Evolutionary conservation across 1,140 invertebrate species (phyloP).

Genomic region (Caenorhabditis elegans): DNA sequence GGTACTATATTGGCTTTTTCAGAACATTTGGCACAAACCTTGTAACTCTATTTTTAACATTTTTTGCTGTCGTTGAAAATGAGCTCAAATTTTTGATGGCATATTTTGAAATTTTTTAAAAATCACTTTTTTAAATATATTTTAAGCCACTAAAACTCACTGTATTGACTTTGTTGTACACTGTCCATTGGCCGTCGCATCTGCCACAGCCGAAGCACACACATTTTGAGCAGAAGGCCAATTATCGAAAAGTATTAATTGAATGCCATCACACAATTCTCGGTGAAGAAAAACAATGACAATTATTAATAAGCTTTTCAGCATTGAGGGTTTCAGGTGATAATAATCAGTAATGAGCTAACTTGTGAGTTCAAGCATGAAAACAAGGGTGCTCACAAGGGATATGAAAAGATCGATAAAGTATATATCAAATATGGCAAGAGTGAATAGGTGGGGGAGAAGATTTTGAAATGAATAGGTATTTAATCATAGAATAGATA

Average conservation of each 20-base stretch:
- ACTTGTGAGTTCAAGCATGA: background rate
- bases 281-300: background rate
- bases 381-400: background rate
- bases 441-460: background rate
- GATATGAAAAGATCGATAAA: background rate
- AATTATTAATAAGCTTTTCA: background rate
- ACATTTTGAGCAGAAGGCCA: background rate
- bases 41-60: too few relatives aligned
- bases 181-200: background rate
- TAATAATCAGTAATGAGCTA: background rate
- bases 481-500: background rate
- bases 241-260: constrained; percentile 3
- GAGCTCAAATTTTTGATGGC: too few relatives aligned
- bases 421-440: background rate
- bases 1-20: too few relatives aligned
- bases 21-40: too few relatives aligned
- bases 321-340: background rate
- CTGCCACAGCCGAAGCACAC: background rate
- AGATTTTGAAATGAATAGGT: background rate
- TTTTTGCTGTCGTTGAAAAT: too few relatives aligned
- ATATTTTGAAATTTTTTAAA: too few relatives aligned
- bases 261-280: background rate
- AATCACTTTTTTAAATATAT: too few relatives aligned
- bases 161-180: constrained; percentile 3
- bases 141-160: too few relatives aligned